A percentile compares a stretch with the other conserved stretches of the same genome.
Conservation (phyloP, 2,888 invertebrate species). For the Eupithecia vulgata region DNA sequence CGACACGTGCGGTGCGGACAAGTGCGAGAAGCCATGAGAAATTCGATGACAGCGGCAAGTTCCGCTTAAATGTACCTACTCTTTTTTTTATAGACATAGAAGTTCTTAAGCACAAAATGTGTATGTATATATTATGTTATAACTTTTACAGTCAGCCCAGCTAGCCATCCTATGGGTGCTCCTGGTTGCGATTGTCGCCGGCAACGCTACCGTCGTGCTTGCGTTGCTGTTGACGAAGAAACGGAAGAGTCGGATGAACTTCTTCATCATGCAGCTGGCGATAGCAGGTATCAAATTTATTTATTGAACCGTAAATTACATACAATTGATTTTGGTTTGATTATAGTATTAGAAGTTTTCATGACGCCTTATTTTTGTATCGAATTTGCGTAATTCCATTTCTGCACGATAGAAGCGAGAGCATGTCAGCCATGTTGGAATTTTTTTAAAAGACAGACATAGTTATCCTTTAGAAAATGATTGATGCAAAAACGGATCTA, state of each 20-base stretch:
- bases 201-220: constrained; percentile 93
- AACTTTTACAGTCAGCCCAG: constrained; percentile 88
- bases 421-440: too few relatives aligned
- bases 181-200: constrained; percentile 92
- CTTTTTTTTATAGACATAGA: too few relatives aligned
- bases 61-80: too few relatives aligned
- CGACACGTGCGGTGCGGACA: too few relatives aligned
- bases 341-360: not conserved
- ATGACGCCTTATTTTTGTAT: too few relatives aligned
- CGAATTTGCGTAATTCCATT: too few relatives aligned
- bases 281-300: constrained; percentile 88
- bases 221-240: constrained; percentile 92
- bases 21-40: too few relatives aligned
- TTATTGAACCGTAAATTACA: not conserved
- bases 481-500: too few relatives aligned
- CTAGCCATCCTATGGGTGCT: constrained; percentile 93
- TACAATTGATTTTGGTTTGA: not conserved
- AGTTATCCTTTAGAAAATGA: too few relatives aligned
- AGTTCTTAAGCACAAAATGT: not conserved
- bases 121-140: not conserved
- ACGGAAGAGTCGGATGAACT: constrained; percentile 96
- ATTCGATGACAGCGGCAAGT: too few relatives aligned
- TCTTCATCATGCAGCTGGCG: constrained; percentile 96
- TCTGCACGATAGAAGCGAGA: too few relatives aligned
- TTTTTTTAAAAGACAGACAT: too few relatives aligned